Base-by-base conservation (phyloP, 1,140 invertebrate species). In the Brachionus manjavacas region DNA sequence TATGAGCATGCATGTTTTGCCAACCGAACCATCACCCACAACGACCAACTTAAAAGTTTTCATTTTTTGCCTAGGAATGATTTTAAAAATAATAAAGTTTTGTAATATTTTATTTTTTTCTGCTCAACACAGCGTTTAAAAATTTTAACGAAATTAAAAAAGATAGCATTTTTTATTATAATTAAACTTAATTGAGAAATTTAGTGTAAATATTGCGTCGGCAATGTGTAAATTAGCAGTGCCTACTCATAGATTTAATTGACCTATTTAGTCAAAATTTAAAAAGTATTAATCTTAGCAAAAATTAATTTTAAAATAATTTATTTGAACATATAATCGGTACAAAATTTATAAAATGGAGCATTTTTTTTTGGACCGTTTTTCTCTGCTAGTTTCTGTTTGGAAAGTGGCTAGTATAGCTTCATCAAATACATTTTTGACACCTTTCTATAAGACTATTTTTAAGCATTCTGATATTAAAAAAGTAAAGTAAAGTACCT, bases 401-500 rank as follows among this genome's bases (percentile, higher is more conserved):
- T 72, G 28, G 39, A 72, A 72, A 23, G 97, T 97, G 78, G 97
- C 97, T 85, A 99, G 90, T 88, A 99, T 99, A 49, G 98, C 98
- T 91, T 99, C 98, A 90, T 99, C 98, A 90, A 99, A 99, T 0
- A 99, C 98, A 90, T 99, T 99, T 91, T 99, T 99, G 87, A 99
- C 90, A 87, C 98, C 98, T 94, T 98, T 99, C 94, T 98, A 35
- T 55, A 66, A 20, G 64, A 35, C 7, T 35, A 35, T 6, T 35
- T 35, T 35, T 7, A 35, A 64, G 23, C n/a, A 39, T 72, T 39
- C 7, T 9, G 12, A 35, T 23, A 31, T 52, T 23, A 7, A 35
- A 35, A 35, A 35, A 35, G 0, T 35, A 35, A 35, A 35, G 4
- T 7, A 76, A 78, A 28, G 8, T 52, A 80, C 76, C 12, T 80